A percentile compares a stretch with the other conserved stretches of the same genome.
Conservation (phyloP, 2,888 invertebrate species). For the Mechanitis messenoides region DNA sequence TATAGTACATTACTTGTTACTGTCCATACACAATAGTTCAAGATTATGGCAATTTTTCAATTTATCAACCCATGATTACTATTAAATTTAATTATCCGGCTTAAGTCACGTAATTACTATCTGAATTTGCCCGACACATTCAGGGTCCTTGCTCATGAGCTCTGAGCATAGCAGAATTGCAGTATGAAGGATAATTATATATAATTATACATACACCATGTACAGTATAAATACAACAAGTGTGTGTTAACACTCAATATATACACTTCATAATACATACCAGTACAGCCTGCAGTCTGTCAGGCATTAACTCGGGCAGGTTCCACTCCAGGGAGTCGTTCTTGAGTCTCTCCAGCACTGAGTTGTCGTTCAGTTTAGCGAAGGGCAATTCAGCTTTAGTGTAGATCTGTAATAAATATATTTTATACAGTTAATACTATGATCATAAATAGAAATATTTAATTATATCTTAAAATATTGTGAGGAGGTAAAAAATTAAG, state of each 20-base stretch:
- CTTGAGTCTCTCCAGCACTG: constrained; percentile 80
- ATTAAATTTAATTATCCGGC: too few relatives aligned
- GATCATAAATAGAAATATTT: not conserved
- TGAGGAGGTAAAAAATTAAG: not conserved
- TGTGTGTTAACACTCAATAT: not conserved
- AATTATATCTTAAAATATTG: not conserved
- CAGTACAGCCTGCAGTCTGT: constrained; percentile 64
- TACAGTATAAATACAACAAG: too few relatives aligned
- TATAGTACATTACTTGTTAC: too few relatives aligned
- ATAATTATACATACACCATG: too few relatives aligned
- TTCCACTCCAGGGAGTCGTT: constrained; percentile 81
- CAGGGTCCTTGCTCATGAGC: too few relatives aligned
- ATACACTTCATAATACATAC: constrained; percentile 39
- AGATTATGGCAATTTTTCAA: not conserved
- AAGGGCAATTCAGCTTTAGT: constrained; percentile 71
- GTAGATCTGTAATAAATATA: constrained; percentile 51
- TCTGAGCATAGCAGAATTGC: too few relatives aligned
- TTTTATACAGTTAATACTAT: not conserved
- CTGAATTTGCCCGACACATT: too few relatives aligned
- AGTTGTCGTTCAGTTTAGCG: constrained; percentile 84
- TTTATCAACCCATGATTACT: too few relatives aligned
- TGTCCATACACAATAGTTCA: not conserved
- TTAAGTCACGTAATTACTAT: too few relatives aligned
- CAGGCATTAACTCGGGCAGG: constrained; percentile 79
- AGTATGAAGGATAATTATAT: too few relatives aligned